Conservation (phyloP, 2,797 vertebrate species). For the Coranthus polyacanthus region DNA sequence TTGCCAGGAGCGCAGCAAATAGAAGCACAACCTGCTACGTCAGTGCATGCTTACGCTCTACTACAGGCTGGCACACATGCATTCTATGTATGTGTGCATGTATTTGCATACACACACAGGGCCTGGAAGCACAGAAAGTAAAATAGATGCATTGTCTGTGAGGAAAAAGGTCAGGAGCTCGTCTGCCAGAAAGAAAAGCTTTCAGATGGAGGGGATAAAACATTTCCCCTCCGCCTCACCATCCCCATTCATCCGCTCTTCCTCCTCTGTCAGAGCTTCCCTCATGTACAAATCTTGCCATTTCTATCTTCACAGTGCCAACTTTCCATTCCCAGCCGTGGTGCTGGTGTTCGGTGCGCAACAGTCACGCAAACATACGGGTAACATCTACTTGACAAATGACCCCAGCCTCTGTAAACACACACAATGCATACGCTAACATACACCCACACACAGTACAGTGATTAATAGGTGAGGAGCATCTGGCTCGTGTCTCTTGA, state of each 20-base stretch:
- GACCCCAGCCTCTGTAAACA: constrained; percentile 33
- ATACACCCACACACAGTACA: constrained; percentile 43
- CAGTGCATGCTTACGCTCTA: not conserved
- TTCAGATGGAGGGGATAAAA: constrained; percentile 65
- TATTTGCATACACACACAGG: not conserved
- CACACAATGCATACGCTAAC: no score
- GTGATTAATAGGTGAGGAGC: constrained; percentile 55
- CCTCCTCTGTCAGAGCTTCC: constrained; percentile 19
- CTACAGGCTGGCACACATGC: constrained; percentile 5
- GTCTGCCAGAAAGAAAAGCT: constrained; percentile 55
- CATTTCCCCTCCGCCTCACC: constrained; percentile 48
- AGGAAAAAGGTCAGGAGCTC: constrained; percentile 61
- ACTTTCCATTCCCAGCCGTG: constrained; percentile 47
- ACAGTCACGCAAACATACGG: constrained; percentile 46
- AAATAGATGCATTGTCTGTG: constrained; percentile 58
- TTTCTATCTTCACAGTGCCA: constrained; percentile 36
- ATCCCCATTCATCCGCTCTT: constrained; percentile 17
- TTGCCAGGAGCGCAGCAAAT: no score
- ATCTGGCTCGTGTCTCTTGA: constrained; percentile 65
- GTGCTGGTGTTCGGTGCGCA: constrained; percentile 22
- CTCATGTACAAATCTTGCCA: constrained; percentile 39
- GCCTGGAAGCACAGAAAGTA: constrained; percentile 34
- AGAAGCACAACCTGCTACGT: not conserved
- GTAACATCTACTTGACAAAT: constrained; percentile 51
- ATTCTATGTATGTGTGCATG: no score